phyloP scores from a whole-genome alignment of 2,797 vertebrate species.

The Scolopax bukidnonensis region DNA sequence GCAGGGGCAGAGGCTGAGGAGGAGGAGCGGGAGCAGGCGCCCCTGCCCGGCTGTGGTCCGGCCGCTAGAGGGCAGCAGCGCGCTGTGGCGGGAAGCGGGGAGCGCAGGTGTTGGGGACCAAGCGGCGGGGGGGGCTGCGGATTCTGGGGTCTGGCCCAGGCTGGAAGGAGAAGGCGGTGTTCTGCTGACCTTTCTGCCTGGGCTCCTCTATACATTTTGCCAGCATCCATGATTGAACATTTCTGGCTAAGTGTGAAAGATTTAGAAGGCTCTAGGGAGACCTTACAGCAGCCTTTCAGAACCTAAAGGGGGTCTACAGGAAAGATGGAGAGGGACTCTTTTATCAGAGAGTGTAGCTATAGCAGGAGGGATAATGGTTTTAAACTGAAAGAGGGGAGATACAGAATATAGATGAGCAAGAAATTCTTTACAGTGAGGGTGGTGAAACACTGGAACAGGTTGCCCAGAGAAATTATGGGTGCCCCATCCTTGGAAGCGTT shows the following conservation, averaged over 20 bases:
- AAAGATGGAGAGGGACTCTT: neutral
- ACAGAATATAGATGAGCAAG: neutral
- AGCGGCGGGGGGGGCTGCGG: no score
- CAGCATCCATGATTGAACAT: rapidly evolving
- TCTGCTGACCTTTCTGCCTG: neutral
- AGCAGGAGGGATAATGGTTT: neutral
- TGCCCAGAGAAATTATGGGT: neutral
- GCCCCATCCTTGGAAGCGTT: neutral
- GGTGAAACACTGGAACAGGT: neutral
- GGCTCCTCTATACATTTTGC: neutral
- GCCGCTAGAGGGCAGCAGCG: neutral
- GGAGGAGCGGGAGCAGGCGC: neutral
- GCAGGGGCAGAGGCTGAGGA: neutral
- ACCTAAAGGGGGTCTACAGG: neutral
- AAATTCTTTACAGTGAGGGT: neutral
- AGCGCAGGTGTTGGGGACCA: no score
- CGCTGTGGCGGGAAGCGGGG: neutral
- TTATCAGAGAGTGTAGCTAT: neutral
- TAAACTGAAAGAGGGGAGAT: neutral
- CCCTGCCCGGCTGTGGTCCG: neutral
- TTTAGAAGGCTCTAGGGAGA: neutral
- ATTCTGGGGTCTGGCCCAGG: rapidly evolving
- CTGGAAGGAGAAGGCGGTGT: no score
- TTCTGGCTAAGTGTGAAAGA: rapidly evolving
- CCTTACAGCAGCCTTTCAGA: neutral